Base-by-base conservation (phyloP, 2,113 vertebrate genomes). In the Empidonax alnorum region DNA sequence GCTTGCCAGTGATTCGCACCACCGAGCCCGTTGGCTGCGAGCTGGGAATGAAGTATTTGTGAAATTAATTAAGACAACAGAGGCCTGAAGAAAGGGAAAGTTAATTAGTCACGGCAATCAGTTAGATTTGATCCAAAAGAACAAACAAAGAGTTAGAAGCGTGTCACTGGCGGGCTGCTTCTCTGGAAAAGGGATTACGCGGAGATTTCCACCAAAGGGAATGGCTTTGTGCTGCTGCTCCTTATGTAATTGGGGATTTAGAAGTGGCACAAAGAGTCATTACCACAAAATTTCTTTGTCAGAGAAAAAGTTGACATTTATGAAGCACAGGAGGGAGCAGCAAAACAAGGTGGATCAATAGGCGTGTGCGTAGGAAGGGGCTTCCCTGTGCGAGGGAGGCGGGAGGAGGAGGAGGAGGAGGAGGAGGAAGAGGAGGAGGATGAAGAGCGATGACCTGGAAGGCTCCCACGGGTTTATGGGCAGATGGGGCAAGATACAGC, bases 31-130 rank as follows among this genome's bases (percentile, higher is more conserved):
- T 66, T 92, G 89, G 84, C 96, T 96, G 87, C 24, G 89, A 97
- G 96, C 91, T 84, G 85, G 68, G 96, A 97, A 91, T 6, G 82
- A 88, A 95, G 93, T 78, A 94, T 97, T 97, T 95, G 95, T 86
- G 96, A 97, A 98, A 98, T 98, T 97, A 98, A 98, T 98, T 97
- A 97, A 98, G 97, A 97, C 97, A 98, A 97, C 97, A 97, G 97
- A 97, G 97, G 95, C 97, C 96, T 22, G 76, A 91, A 97, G 97
- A 97, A 97, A 97, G 89, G 92, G 78, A 97, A 97, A 97, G 97
- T 98, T 97, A 98, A 98, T 98, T 98, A 98, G 97, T 97, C 96
- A 96, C 93, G 83, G 97, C 97, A 98, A 98, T 98, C 97, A 97
- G 97, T 97, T 97, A 98, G 97, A 98, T 98, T 96, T 97, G 97